Evolutionary conservation across 2,888 invertebrate genomes (phyloP).

Genomic region (Ochropleura plecta): DNA sequence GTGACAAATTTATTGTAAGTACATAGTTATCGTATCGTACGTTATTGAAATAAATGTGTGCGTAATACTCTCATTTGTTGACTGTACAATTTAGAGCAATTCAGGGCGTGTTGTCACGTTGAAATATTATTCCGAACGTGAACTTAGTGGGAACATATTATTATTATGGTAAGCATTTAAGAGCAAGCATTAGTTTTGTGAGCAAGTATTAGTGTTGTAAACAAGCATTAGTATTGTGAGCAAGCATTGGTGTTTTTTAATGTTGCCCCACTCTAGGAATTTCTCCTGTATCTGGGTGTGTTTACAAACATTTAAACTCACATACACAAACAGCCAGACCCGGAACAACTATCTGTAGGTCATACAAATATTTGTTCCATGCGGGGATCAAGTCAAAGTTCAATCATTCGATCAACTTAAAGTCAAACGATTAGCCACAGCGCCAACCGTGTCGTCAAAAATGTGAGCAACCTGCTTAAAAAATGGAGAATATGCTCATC

Average conservation of each 20-base stretch:
- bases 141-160: neutral
- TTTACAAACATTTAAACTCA: no score
- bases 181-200: neutral
- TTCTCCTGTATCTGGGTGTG: no score
- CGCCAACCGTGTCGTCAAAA: no score
- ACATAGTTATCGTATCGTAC: neutral
- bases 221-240: neutral
- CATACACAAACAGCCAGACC: no score
- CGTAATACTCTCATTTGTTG: neutral
- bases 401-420: no score
- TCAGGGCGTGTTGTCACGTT: conserved; percentile 10
- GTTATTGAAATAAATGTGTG: neutral
- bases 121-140: conserved; percentile 20
- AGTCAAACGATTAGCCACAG: no score
- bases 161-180: neutral
- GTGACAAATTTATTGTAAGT: neutral
- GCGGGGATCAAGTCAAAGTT: no score
- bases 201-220: no score
- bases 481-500: neutral
- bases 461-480: neutral
- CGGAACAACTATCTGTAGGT: no score
- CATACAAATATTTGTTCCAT: no score
- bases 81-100: conserved; percentile 8
- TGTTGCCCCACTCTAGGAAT: no score
- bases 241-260: neutral